Base-by-base conservation (phyloP, 1,140 invertebrate genomes). In the Luehdorfia chinensis region DNA sequence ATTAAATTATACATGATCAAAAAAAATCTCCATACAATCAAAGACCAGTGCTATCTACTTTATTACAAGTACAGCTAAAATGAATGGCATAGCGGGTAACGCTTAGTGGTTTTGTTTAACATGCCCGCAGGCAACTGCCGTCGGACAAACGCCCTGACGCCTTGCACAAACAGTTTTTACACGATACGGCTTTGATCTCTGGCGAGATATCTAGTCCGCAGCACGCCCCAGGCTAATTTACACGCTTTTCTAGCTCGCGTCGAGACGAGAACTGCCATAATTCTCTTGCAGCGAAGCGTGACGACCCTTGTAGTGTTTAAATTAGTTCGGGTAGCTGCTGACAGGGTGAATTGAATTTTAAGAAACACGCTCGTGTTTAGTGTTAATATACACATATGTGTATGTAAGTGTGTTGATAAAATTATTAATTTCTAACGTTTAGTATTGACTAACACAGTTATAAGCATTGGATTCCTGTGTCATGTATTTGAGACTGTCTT, bases 161-260 rank as follows among this genome's bases (percentile, higher is more conserved):
- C 27, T 41, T 51, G 36, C 36, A 51, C 50, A 59, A 64, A 67
- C 41, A 62, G 43, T 55, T 65, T n/a, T 54, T 58, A 55, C 58
- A 52, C 47, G 21, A 49, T 18, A 32, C 47, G 44, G 57, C 64
- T 67, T 67, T 67, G 64, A 67, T 64, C 55, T 47, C 11, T 16
- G 27, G 46, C 57, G 49, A 44, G 51, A 55, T 55, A 54, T 59
- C 55, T 59, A 47, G 52, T 56, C 50, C 48, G 60, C 34, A 39
- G 19, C 44, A 15, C 19, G 23, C 48, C 28, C 30, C 6, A 28
- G n/a, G 28, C 31, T 18, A 33, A 41, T 43, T 41, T 30, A 31
- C 41, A 46, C 44, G 47, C 47, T 37, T 37, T 37, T 37, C 16
- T 32, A 25, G 41, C 36, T 23, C 33, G 30, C 8, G 11, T 25